Conservation (phyloP, 53 echinoderm and acorn worm genomes). For the Arbacia lixula region DNA sequence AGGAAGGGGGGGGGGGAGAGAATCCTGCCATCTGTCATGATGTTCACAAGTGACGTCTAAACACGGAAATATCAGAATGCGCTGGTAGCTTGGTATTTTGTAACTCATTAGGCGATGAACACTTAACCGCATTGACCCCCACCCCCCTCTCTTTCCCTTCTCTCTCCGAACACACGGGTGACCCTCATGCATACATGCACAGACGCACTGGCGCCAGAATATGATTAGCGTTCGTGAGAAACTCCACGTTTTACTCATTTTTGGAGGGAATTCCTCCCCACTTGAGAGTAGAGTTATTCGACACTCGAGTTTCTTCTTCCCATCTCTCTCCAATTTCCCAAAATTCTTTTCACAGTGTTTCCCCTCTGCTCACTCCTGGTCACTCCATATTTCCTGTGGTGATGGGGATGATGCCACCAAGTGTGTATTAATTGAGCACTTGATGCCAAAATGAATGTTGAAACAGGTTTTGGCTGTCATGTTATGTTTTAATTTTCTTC, state of each 20-base stretch:
- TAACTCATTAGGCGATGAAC: constrained; percentile 32
- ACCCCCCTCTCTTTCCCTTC: neutral
- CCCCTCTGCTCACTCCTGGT: too few species aligned
- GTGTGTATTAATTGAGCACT: too few species aligned
- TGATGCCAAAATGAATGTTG: too few species aligned
- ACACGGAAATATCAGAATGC: constrained; percentile 59
- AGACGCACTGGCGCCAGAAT: constrained; percentile 45
- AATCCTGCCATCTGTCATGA: too few species aligned
- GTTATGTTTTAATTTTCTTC: too few species aligned
- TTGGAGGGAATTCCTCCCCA: constrained; percentile 13
- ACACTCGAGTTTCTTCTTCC: constrained; percentile 9
- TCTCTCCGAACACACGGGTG: too few species aligned
- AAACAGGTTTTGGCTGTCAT: too few species aligned
- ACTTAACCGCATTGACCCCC: constrained; percentile 28
- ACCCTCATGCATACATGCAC: constrained; percentile 50
- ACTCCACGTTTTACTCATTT: constrained; percentile 35
- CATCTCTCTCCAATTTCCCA: neutral
- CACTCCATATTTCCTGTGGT: too few species aligned
- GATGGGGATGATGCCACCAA: too few species aligned
- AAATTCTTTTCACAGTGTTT: too few species aligned
- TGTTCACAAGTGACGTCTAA: constrained; percentile 22
- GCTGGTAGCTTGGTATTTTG: neutral
- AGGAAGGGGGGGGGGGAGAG: too few species aligned
- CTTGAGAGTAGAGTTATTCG: constrained; percentile 24
- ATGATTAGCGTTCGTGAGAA: constrained; percentile 35